phyloP scores from a whole-genome alignment of 2,113 vertebrate genomes.

The Thinocorus orbignyianus region DNA sequence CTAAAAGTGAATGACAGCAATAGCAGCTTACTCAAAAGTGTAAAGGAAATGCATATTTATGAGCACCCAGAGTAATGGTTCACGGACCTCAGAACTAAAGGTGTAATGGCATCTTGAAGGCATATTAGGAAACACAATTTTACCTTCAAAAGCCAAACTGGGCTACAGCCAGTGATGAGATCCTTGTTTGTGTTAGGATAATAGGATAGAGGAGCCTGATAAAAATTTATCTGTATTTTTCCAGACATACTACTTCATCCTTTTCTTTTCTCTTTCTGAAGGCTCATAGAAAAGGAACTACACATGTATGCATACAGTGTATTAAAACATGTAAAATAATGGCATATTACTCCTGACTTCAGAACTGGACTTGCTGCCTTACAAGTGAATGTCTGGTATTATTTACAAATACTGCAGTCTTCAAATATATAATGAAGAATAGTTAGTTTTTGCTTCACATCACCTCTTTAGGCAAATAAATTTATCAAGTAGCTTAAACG shows the following conservation, averaged over 20 bases:
- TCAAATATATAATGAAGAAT: background rate
- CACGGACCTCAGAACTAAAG: constrained; percentile 35
- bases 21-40: constrained; percentile 58
- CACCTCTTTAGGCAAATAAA: background rate
- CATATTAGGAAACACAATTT: constrained; percentile 22
- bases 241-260: background rate
- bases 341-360: background rate
- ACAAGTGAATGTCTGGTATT: background rate
- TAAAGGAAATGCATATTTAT: constrained; percentile 67
- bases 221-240: background rate
- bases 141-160: background rate
- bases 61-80: constrained; percentile 15
- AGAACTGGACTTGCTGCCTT: background rate
- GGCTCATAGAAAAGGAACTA: background rate
- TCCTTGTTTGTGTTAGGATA: background rate
- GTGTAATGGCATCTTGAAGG: constrained; percentile 15
- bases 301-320: accelerated
- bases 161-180: background rate
- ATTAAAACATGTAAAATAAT: background rate
- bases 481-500: background rate
- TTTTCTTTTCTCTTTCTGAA: background rate
- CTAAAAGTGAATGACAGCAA: constrained; percentile 64
- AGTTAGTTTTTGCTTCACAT: background rate
- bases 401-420: background rate
- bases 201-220: background rate